phyloP scores from a whole-genome alignment of 2,888 invertebrate species.

The Nephrotoma appendiculata region DNA sequence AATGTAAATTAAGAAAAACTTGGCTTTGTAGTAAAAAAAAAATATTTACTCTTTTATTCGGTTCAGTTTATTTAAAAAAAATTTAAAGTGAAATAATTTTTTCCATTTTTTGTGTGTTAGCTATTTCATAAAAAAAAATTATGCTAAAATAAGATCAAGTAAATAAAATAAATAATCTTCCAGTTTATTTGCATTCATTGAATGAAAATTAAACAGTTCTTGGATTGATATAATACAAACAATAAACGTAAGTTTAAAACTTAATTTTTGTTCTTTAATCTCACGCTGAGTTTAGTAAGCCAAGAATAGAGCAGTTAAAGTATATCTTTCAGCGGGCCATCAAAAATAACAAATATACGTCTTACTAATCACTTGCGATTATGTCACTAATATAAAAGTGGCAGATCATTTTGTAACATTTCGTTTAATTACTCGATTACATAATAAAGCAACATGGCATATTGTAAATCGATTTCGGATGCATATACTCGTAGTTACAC shows the following conservation, averaged over 20 bases:
- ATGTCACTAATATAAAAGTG: background rate
- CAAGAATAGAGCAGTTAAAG: background rate
- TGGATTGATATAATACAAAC: background rate
- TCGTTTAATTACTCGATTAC: background rate
- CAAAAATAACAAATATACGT: background rate
- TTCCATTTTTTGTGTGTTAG: background rate
- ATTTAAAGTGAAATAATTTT: background rate
- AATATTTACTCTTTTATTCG: background rate
- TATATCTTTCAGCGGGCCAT: background rate
- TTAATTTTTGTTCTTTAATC: background rate
- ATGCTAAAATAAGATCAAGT: background rate
- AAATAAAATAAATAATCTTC: background rate
- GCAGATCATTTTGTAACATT: background rate
- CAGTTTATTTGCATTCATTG: background rate
- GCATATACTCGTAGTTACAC: too few species aligned
- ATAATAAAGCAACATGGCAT: background rate
- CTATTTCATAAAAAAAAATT: background rate
- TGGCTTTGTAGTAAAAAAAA: background rate
- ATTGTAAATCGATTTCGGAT: background rate
- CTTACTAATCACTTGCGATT: background rate
- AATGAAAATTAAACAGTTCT: background rate
- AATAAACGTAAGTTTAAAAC: background rate
- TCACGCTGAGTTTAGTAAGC: background rate
- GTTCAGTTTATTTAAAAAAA: background rate
- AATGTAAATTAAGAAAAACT: background rate